phyloP scores from a whole-genome alignment of 2,888 invertebrate genomes.

The Ormyrus rosae region DNA sequence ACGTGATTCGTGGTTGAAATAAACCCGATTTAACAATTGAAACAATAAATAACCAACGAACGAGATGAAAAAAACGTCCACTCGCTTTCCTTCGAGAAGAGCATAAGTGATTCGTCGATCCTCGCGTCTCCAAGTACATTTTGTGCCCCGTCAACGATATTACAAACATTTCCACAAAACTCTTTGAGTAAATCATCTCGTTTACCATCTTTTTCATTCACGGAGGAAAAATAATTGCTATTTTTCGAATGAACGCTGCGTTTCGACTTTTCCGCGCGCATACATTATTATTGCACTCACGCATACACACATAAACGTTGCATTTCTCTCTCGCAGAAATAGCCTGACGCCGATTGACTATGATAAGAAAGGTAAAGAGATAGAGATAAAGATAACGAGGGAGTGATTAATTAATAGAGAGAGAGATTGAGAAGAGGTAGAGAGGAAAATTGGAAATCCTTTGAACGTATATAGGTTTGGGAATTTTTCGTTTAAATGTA shows the following conservation, averaged over 20 bases:
- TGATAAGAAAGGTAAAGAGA: slow-evolving; percentile 30
- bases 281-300: not conserved
- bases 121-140: too few species aligned
- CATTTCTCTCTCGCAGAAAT: not conserved
- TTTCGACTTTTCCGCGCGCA: not conserved
- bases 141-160: too few species aligned
- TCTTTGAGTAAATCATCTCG: not conserved
- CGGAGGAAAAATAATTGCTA: not conserved
- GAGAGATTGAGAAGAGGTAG: slow-evolving; percentile 40
- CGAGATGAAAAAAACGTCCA: too few species aligned
- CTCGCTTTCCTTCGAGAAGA: too few species aligned
- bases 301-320: not conserved
- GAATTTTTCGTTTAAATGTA: slow-evolving; percentile 12
- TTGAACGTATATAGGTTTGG: slow-evolving; percentile 9
- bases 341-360: slow-evolving; percentile 36
- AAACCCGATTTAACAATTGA: too few species aligned
- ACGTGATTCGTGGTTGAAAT: too few species aligned
- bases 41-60: too few species aligned
- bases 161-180: too few species aligned
- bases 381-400: slow-evolving; percentile 35
- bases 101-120: too few species aligned
- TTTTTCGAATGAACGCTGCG: not conserved
- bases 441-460: slow-evolving; percentile 41
- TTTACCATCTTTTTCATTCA: slow-evolving; percentile 1
- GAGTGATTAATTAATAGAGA: slow-evolving; percentile 13